phyloP scores from a whole-genome alignment of 2,797 vertebrate genomes.

The Novumbra hubbsi region DNA sequence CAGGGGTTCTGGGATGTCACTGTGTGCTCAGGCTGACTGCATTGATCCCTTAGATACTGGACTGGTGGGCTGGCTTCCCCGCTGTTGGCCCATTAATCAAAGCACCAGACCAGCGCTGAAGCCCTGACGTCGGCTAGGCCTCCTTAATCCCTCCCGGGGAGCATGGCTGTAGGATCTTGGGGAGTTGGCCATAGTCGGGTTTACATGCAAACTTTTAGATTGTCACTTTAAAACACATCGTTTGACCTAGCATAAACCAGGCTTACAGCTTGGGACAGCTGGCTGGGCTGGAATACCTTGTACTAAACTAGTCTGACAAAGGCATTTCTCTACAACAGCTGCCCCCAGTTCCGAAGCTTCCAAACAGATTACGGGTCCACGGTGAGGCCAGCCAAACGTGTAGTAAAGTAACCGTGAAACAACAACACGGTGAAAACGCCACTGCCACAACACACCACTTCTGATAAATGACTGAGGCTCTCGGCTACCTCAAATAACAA shows the following conservation, averaged over 20 bases:
- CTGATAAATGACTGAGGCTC: too few relatives aligned
- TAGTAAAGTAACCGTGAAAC: not conserved
- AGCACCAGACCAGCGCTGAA: not conserved
- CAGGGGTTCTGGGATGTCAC: constrained; percentile 18
- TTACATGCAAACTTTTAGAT: constrained; percentile 2
- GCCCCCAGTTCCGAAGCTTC: not conserved
- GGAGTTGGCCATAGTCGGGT: not conserved
- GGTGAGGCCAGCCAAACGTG: not conserved
- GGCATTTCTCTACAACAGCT: not conserved
- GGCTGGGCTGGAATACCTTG: not conserved
- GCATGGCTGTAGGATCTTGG: not conserved
- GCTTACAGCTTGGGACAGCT: not conserved
- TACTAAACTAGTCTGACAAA: not conserved
- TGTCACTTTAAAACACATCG: not conserved
- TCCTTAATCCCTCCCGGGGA: not conserved
- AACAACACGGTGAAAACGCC: not conserved
- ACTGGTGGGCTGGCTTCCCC: not conserved
- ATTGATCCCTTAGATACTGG: not conserved
- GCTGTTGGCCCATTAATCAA: not conserved
- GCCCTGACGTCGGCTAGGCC: not conserved
- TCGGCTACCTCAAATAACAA: too few relatives aligned
- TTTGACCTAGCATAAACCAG: not conserved
- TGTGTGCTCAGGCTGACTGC: constrained; percentile 2
- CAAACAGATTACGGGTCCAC: not conserved
- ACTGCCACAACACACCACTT: too few relatives aligned